phyloP scores from a whole-genome alignment of 2,113 vertebrate genomes.

The Takifugu flavidus region DNA sequence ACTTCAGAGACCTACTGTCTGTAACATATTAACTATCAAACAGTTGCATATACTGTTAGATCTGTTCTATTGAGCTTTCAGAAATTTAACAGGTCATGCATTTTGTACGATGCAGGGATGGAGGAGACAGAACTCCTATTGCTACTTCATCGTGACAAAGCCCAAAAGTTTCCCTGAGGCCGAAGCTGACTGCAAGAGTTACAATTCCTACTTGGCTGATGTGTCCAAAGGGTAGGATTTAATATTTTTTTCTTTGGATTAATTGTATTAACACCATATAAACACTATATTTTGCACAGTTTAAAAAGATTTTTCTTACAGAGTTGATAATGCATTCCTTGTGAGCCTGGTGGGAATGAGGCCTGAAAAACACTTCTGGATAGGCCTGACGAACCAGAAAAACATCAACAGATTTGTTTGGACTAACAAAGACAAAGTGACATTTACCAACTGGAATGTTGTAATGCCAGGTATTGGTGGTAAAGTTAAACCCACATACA shows the following conservation, averaged over 20 bases:
- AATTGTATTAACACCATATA: not conserved
- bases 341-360: constrained; percentile 86
- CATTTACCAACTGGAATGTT: constrained; percentile 87
- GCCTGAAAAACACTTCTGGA: constrained; percentile 89
- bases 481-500: not conserved
- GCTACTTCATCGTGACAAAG: constrained; percentile 82
- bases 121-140: constrained; percentile 85
- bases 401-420: constrained; percentile 81
- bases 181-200: constrained; percentile 77
- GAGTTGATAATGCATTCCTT: constrained; percentile 91
- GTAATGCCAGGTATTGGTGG: constrained; percentile 59
- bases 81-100: no score
- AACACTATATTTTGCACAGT: not conserved
- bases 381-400: constrained; percentile 83
- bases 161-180: constrained; percentile 83
- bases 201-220: constrained; percentile 79
- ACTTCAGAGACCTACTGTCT: no score
- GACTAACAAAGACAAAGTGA: constrained; percentile 72
- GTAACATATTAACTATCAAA: no score
- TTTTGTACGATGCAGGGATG: constrained; percentile 76
- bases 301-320: constrained; percentile 42
- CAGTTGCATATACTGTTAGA: no score
- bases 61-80: no score
- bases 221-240: constrained; percentile 81
- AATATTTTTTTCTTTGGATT: no score